Conservation (phyloP, 1,140 invertebrate species). For the Akabosia matsudoensis region DNA sequence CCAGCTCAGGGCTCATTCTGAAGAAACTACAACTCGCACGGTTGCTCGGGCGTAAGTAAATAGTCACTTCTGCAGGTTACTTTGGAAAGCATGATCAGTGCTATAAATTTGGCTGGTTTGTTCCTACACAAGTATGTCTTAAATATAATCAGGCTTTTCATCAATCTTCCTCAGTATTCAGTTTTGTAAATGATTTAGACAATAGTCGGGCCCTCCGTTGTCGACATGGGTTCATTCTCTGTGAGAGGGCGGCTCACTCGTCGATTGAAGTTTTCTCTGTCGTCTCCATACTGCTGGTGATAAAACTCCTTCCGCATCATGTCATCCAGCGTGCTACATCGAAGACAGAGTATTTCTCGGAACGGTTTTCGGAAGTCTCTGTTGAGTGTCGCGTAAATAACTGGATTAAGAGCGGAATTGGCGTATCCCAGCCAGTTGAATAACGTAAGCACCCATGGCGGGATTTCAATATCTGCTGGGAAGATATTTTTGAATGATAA, state of each 20-base stretch:
- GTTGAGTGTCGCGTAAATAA: constrained; percentile 88
- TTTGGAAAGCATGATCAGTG: too few species aligned
- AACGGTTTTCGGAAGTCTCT: constrained; percentile 90
- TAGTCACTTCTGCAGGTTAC: too few species aligned
- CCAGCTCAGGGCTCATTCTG: too few species aligned
- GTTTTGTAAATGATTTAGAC: constrained; percentile 10
- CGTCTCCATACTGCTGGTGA: constrained; percentile 83
- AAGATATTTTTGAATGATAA: background rate
- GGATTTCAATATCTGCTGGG: constrained; percentile 46
- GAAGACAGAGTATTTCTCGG: constrained; percentile 81
- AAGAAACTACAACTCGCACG: too few species aligned
- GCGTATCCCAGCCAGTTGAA: constrained; percentile 59
- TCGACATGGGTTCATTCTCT: background rate
- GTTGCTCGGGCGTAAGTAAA: too few species aligned
- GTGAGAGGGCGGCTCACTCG: background rate
- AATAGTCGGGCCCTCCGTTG: background rate
- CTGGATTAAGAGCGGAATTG: constrained; percentile 69
- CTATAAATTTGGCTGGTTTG: too few species aligned
- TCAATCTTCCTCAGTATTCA: background rate
- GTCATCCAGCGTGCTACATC: constrained; percentile 79
- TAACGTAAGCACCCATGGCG: constrained; percentile 49
- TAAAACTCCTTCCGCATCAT: constrained; percentile 91
- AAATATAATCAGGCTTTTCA: background rate
- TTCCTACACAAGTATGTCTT: background rate
- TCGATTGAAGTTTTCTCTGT: constrained; percentile 47